Base-by-base conservation (phyloP, 2,888 invertebrate species). In the Tetragonisca angustula region DNA sequence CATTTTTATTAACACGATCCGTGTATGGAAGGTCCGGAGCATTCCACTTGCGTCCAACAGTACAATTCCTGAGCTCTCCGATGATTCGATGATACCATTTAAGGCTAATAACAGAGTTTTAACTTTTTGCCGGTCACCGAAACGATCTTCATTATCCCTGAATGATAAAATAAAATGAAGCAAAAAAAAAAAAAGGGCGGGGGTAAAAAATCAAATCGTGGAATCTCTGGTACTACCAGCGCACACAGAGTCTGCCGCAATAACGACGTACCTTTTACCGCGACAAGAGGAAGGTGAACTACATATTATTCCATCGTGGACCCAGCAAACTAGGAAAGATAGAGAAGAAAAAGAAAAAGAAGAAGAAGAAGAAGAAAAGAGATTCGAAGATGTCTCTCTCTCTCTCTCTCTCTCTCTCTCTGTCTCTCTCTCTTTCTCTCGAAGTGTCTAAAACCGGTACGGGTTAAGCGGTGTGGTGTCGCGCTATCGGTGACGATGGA, bases 381-480 rank as follows among this genome's bases (percentile, higher is more conserved):
- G 78, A 83, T 70, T 75, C 70, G 83, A 83, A 67, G 79, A 76
- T 76, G 72, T 32, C 27, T 27, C 27, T 27, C 27, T 27, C 32
- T 32, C 32, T 32, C 32, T 32, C 32, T 32, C 32, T 43, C 43
- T 11, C 43, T 43, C 0, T 43, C 43, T 79, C 74, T 84, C 72
- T 32, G 4, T 32, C 32, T 32, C 32, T 32, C 32, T 43, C 43
- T 11, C 43, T 43, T 0, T 43, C 43, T 79, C 74, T 84, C 72
- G 73, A 73, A 84, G 83, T 78, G 73, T 83, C 83, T 83, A 77
- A 84, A 85, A 85, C 84, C 84, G 84, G 84, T 85, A 85, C 67
- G 56, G 65, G 50, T 61, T 43, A 43, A 74, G 78, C 76, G 74
- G 67, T 56, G 71, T 59, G 77, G 83, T 72, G 68, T 82, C 83